Base-by-base conservation (phyloP, 2,888 invertebrate species). In the Caenorhabditis sp. region DNA sequence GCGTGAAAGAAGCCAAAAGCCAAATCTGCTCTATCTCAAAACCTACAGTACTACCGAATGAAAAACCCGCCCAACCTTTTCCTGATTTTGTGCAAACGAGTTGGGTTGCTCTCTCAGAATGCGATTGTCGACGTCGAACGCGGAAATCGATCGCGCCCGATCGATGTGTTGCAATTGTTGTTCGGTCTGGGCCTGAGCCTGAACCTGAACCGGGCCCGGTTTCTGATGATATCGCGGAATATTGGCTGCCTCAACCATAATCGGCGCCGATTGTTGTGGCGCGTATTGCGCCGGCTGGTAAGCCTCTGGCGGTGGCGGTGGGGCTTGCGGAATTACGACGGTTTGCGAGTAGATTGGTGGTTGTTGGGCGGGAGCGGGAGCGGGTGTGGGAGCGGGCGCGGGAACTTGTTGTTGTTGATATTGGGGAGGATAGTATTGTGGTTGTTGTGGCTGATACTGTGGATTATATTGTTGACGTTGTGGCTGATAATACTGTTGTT, bases 271-370 rank as follows among this genome's bases (percentile, higher is more conserved):
- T 23, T 73, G 68, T 27, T 63, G 51, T 53, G 65, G 67, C 1
- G 49, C 51, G 51, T 69, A 69, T 61, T 73, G 73, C 23, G 69
- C 66, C 23, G 62, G 37, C 60, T 73, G 73, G 50, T 73, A 69
- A 53, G 69, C 73, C 57, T 69, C 73, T 58, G 73, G 69, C 49
- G 69, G 69, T 66, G 72, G 72, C 49, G 72, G 72, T 23, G 72
- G 72, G 8, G 72, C 67, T 51, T 72, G 66, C 62, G 72, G 72
- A 19, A 72, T 72, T 19, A 72, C 61, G 1, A 72, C 72, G 21
- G 72, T 72, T 62, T 72, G 72, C 12, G 72, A 72, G 54, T 72
- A 72, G 55, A 72, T 72, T 55, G 64, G 72, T 58, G 72, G n/a
- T n/a, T n/a, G n/a, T n/a, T n/a, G n/a, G n/a, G 74, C 21, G 36